Percentiles rank a stretch among this genome's conserved stretches.
Evolutionary conservation across 2,797 vertebrate species (phyloP).

Genomic region (Cichlasoma orientale): DNA sequence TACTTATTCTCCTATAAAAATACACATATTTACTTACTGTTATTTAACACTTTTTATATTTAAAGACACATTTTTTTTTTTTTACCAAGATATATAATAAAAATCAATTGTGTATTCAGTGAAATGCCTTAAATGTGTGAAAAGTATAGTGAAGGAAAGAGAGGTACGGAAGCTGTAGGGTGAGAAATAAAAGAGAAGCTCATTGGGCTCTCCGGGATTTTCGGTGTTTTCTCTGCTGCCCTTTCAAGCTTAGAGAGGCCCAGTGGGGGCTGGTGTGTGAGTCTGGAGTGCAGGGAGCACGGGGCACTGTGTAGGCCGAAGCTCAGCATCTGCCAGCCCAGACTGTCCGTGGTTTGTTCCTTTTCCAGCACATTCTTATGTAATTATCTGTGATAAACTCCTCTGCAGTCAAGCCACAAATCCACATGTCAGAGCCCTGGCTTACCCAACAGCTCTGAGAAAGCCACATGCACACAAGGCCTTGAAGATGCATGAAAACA

Average conservation of each 20-base stretch:
- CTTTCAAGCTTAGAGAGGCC: conserved; percentile 65
- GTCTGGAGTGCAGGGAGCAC: conserved; percentile 54
- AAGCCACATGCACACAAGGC: conserved; percentile 54
- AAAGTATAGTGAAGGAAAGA: conserved; percentile 29
- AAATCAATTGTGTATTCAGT: background rate
- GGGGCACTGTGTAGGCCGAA: conserved; percentile 69
- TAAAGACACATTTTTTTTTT: background rate
- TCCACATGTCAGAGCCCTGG: conserved; percentile 73
- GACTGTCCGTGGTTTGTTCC: conserved; percentile 73
- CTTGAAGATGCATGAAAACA: conserved; percentile 38
- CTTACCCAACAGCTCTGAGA: conserved; percentile 63
- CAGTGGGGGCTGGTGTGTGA: conserved; percentile 60
- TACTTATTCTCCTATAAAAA: background rate
- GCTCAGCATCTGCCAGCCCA: conserved; percentile 74
- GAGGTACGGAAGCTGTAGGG: conserved; percentile 31
- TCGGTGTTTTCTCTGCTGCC: conserved; percentile 58
- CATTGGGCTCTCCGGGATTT: conserved; percentile 51
- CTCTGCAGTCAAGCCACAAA: conserved; percentile 77
- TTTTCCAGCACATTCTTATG: conserved; percentile 77
- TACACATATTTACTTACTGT: background rate
- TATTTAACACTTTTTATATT: background rate
- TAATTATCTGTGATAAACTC: conserved; percentile 81
- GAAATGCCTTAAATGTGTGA: conserved; percentile 31
- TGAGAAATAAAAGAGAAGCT: conserved; percentile 53
- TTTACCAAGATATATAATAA: background rate